Evolutionary conservation across 2,888 invertebrate species (phyloP), one percentile per base, ranked within the genome.

Genomic region (Mechanitis messenoides): DNA sequence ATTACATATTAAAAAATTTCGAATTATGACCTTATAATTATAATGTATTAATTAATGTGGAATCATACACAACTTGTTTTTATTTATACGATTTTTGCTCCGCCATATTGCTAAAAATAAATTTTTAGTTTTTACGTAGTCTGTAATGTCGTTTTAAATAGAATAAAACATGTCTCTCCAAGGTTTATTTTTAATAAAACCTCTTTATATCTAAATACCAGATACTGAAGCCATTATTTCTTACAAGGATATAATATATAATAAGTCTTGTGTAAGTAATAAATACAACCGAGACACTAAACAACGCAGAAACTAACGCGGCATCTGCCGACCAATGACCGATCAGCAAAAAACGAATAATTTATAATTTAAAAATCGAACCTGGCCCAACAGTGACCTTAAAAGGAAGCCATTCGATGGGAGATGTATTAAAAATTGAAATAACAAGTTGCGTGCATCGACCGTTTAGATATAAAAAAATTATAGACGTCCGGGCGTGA

Each of bases 391-490:
- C 71, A 62, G 70, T 78, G 78, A 78, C 87, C 86, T 82, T 86
- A 86, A 81, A 84, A 77, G 83, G 83, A 78, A 75, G 72, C 77
- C 78, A 78, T 82, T 77, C 76, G 75, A 82, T 77, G 72, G 74
- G 79, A 84, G 83, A 84, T 84, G 77, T 82, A 83, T 86, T 84
- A 85, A 87, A 86, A 86, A 84, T 85, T 84, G 77, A 81, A 84
- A 84, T 84, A 83, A 83, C 81, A 79, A 79, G 74, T 83, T 73
- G 79, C 83, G 85, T 83, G 78, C 85, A 83, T 74, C 80, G 84
- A 85, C 85, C 83, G 57, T 77, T 78, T 81, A 80, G 81, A 83
- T 77, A 80, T 66, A 68, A 68, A 75, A 83, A 80, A 84, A 50
- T 76, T 75, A 80, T 77, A 82, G 75, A 80, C 77, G 75, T 75